phyloP scores from a whole-genome alignment of 2,113 vertebrate species.

The Albula glossodonta region DNA sequence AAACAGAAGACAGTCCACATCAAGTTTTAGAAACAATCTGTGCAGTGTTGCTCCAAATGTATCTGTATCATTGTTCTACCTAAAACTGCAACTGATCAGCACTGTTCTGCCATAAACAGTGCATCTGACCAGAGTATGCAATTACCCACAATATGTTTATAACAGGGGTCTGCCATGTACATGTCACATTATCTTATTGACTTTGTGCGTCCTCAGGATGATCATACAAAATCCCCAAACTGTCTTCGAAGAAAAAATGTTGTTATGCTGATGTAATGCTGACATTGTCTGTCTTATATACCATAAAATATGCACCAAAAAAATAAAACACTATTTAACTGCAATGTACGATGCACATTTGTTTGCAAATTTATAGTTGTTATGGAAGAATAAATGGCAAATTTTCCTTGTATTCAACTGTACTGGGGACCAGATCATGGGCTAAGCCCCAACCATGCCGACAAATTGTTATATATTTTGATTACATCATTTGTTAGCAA shows the following conservation, averaged over 20 bases:
- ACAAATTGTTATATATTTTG: background rate
- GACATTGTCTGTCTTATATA: background rate
- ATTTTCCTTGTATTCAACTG: background rate
- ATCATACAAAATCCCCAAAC: background rate
- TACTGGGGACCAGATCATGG: background rate
- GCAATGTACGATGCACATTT: background rate
- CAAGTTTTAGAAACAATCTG: background rate
- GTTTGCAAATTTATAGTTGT: background rate
- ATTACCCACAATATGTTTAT: background rate
- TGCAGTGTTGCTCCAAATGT: background rate
- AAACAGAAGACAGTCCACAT: constrained; percentile 36
- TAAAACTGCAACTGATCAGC: too few relatives aligned
- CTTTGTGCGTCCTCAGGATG: background rate
- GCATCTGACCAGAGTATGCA: background rate
- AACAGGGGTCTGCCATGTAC: background rate
- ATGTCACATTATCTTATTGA: background rate
- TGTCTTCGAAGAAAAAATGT: background rate
- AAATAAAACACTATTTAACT: background rate
- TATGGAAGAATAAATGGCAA: background rate
- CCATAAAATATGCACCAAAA: background rate
- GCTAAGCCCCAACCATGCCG: background rate
- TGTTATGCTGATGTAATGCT: background rate
- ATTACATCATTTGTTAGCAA: background rate
- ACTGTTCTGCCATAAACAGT: background rate
- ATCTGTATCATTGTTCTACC: too few relatives aligned